A percentile compares a stretch with the other conserved stretches of the same genome.
phyloP scores from a whole-genome alignment of 2,888 invertebrate genomes.

The Lampropteryx suffumata region DNA sequence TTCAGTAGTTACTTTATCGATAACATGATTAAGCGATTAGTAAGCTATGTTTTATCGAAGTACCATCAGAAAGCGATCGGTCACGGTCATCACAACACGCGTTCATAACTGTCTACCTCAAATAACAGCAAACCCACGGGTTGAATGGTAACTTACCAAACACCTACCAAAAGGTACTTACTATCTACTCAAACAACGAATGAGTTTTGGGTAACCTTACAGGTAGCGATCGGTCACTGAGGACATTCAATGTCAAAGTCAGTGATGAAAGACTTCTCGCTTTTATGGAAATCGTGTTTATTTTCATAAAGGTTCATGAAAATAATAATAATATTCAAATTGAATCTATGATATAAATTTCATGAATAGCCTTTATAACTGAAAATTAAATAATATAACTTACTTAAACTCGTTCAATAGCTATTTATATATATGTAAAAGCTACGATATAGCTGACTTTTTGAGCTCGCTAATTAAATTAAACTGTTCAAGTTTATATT shows the following conservation, averaged over 20 bases:
- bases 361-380: too few relatives aligned
- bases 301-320: too few relatives aligned
- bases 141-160: too few relatives aligned
- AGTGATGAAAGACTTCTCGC: neutral
- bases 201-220: neutral
- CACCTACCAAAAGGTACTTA: too few relatives aligned
- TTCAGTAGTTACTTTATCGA: too few relatives aligned
- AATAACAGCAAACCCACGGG: too few relatives aligned
- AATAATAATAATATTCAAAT: too few relatives aligned
- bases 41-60: neutral
- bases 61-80: neutral
- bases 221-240: constrained; percentile 2
- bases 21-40: neutral
- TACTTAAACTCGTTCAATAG: neutral
- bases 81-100: neutral
- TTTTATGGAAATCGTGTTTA: neutral
- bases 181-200: too few relatives aligned
- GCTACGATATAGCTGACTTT: constrained; percentile 17
- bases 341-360: too few relatives aligned
- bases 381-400: neutral
- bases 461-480: constrained; percentile 25
- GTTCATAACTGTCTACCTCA: too few relatives aligned
- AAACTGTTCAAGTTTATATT: constrained; percentile 37
- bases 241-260: neutral
- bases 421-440: constrained; percentile 10